These are phyloP conservation scores for Drosophila virilis DNA, from an alignment of 1,140 invertebrate genomes.

Conservation along the genomic window DNA sequence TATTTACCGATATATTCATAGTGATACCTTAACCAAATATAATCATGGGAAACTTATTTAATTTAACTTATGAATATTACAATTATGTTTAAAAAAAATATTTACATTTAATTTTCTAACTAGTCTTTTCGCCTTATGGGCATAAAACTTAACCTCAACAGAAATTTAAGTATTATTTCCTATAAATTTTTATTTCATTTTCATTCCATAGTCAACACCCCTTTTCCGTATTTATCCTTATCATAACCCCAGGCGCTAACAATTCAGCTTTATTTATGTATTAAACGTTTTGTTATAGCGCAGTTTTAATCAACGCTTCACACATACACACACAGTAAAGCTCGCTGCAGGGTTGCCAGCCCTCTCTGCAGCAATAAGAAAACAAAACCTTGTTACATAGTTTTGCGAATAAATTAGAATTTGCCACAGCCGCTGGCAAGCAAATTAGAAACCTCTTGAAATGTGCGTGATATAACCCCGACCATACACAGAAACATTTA, in stretches of 20 bases:
- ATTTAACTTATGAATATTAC: too few species aligned
- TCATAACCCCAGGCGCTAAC: slow-evolving; percentile 21
- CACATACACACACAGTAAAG: slow-evolving; percentile 8
- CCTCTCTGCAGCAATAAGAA: neutral
- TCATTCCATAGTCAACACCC: slow-evolving; percentile 23
- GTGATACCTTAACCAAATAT: too few species aligned
- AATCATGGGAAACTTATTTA: too few species aligned
- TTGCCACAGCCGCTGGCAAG: slow-evolving; percentile 70
- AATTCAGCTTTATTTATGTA: slow-evolving; percentile 47
- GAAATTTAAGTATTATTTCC: neutral
- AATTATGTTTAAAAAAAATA: too few species aligned
- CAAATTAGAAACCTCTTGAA: slow-evolving; percentile 78
- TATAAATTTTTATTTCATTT: neutral
- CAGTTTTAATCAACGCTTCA: slow-evolving; percentile 42
- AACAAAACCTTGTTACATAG: slow-evolving; percentile 54
- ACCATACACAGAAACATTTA: slow-evolving; percentile 23
- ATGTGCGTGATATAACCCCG: slow-evolving; percentile 71
- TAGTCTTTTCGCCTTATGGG: too few species aligned
- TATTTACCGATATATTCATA: too few species aligned
- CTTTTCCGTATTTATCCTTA: slow-evolving; percentile 27
- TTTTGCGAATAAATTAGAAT: slow-evolving; percentile 79
- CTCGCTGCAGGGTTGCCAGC: slow-evolving; percentile 3
- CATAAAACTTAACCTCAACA: too few species aligned
- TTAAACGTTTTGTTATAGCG: slow-evolving; percentile 17
- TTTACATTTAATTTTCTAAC: too few species aligned